These are phyloP conservation scores for Aplochiton taeniatus DNA, from an alignment of 2,797 vertebrate genomes.

Conservation along the genomic window DNA sequence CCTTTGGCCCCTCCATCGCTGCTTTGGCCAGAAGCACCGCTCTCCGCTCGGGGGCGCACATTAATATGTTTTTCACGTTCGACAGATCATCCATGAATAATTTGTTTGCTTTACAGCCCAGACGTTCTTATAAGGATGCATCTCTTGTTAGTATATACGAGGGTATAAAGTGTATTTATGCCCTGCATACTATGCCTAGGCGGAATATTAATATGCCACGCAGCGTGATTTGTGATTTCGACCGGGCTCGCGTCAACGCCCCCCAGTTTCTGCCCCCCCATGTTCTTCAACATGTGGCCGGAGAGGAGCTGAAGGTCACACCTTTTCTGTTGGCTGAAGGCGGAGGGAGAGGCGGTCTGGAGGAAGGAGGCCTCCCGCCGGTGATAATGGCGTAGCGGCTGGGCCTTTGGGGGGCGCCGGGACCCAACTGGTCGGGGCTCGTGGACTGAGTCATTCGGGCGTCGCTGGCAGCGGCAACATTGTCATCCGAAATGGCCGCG, in stretches of 20 bases:
- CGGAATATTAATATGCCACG: slow-evolving; percentile 55
- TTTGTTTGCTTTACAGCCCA: slow-evolving; percentile 58
- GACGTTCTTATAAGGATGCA: slow-evolving; percentile 49
- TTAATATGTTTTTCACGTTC: slow-evolving; percentile 35
- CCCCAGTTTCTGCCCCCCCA: slow-evolving; percentile 5
- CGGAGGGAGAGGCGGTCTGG: slow-evolving; percentile 18
- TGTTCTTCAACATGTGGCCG: not conserved
- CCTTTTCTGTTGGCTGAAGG: slow-evolving; percentile 51
- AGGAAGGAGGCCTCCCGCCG: slow-evolving; percentile 22
- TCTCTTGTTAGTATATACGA: slow-evolving; percentile 55
- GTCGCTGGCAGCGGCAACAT: not conserved
- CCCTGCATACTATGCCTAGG: slow-evolving; percentile 54
- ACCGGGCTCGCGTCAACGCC: slow-evolving; percentile 13
- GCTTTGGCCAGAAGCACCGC: slow-evolving; percentile 10
- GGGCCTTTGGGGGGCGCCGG: not conserved
- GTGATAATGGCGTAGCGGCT: slow-evolving; percentile 36
- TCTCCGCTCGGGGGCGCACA: slow-evolving; percentile 21
- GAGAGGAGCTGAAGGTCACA: slow-evolving; percentile 62
- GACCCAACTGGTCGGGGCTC: too few relatives aligned
- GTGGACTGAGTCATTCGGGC: not conserved
- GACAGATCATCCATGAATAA: slow-evolving; percentile 60
- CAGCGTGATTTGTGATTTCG: slow-evolving; percentile 52
- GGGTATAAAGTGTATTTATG: slow-evolving; percentile 50
- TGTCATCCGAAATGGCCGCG: too few relatives aligned
- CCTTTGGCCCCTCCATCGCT: not conserved